A percentile compares a stretch with the other conserved stretches of the same genome.
Evolutionary conservation across 2,888 invertebrate species (phyloP).

Genomic region (Brachyptera putata): DNA sequence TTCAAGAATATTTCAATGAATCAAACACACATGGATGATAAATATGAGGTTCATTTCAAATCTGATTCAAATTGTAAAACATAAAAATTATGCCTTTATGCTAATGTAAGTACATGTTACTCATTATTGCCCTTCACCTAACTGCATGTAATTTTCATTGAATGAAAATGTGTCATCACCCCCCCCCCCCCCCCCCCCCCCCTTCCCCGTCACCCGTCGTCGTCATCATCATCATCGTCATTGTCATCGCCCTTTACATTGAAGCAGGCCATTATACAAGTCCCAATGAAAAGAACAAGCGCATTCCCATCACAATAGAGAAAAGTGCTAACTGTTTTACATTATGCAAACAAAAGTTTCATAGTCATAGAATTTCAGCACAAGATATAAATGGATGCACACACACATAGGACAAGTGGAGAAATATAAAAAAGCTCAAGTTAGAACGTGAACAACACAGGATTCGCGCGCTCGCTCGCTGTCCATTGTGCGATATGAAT

Average conservation of each 20-base stretch:
- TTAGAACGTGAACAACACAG: conserved; percentile 4
- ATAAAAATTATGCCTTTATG: no score
- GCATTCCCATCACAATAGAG: conserved; percentile 30
- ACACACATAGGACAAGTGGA: conserved; percentile 22
- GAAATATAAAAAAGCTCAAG: conserved; percentile 9
- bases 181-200: not conserved
- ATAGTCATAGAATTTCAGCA: conserved; percentile 9
- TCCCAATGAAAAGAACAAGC: conserved; percentile 28
- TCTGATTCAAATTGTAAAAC: no score
- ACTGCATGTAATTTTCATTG: no score
- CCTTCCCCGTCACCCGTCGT: not conserved
- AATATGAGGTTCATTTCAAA: no score
- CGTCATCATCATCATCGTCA: conserved; percentile 17
- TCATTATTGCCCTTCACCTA: no score
- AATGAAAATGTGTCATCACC: conserved; percentile 17
- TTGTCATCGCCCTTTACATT: conserved; percentile 3
- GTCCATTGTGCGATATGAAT: conserved; percentile 8
- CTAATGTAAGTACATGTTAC: no score
- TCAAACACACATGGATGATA: no score
- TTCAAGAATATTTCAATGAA: no score
- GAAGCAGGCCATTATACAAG: conserved; percentile 24
- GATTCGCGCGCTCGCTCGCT: not conserved
- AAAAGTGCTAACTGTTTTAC: conserved; percentile 32
- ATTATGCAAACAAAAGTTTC: conserved; percentile 34
- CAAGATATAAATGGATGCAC: conserved; percentile 23